These are phyloP conservation scores for Tetheella fluctuosa DNA, from an alignment of 2,888 invertebrate genomes.

Conservation along the genomic window DNA sequence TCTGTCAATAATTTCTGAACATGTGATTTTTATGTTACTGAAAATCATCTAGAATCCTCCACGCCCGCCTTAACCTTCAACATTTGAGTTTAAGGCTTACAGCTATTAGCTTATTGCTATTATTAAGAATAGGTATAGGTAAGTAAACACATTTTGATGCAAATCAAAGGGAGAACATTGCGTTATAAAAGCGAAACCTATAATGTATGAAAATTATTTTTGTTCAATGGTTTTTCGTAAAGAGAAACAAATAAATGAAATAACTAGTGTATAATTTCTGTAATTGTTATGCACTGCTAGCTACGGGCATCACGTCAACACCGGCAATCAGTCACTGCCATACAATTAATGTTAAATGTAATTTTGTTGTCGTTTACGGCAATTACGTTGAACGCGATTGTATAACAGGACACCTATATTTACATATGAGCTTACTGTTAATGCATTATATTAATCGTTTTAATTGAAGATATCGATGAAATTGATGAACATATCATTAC, in stretches of 20 bases:
- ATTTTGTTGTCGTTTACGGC: conserved; percentile 31
- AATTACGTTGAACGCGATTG: conserved; percentile 31
- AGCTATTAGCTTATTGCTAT: too few relatives aligned
- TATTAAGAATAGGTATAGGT: too few relatives aligned
- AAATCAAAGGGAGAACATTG: neutral
- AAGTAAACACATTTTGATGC: neutral
- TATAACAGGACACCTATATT: conserved; percentile 21
- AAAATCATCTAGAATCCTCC: too few relatives aligned
- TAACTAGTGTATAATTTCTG: neutral
- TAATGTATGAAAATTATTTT: too few relatives aligned
- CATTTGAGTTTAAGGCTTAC: too few relatives aligned
- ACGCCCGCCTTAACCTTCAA: too few relatives aligned
- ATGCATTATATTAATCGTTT: conserved; percentile 18
- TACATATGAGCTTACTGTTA: conserved; percentile 25
- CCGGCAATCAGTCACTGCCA: neutral
- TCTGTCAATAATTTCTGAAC: conserved; percentile 49
- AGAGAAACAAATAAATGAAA: neutral
- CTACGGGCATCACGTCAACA: neutral
- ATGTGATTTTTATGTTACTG: neutral
- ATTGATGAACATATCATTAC: too few relatives aligned
- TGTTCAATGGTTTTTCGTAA: too few relatives aligned
- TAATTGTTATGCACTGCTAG: neutral
- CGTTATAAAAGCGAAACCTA: neutral
- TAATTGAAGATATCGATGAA: neutral
- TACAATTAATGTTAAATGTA: conserved; percentile 26